Evolutionary conservation across 2,113 vertebrate species (phyloP).

Genomic region (Bubo bubo): DNA sequence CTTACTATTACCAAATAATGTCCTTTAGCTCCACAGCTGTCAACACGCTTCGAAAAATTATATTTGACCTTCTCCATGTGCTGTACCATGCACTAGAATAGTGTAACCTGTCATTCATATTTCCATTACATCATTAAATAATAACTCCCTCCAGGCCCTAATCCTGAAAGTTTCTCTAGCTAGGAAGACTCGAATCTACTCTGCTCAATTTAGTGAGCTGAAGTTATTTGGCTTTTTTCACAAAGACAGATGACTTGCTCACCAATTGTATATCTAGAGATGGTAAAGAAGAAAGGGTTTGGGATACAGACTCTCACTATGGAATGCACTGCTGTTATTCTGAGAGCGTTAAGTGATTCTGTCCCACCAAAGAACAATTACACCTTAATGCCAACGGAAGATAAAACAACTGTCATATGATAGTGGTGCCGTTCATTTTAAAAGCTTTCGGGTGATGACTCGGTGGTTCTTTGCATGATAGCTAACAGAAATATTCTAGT

Average conservation of each 20-base stretch:
- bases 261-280: not conserved
- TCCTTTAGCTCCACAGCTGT: not conserved
- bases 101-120: not conserved
- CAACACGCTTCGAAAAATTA: not conserved
- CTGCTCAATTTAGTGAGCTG: fast-evolving
- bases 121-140: not conserved
- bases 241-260: not conserved
- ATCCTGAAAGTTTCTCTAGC: not conserved
- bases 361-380: not conserved
- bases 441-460: not conserved
- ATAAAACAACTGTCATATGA: not conserved
- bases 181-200: not conserved
- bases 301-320: not conserved
- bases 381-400: not conserved
- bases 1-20: not conserved
- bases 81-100: not conserved
- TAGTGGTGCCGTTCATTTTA: not conserved
- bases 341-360: not conserved
- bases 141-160: not conserved
- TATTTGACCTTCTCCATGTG: not conserved
- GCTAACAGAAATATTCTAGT: not conserved
- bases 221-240: not conserved
- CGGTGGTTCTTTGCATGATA: not conserved
- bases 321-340: not conserved
- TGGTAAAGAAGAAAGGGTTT: not conserved